Base-by-base conservation (phyloP, 2,113 vertebrate genomes). In the Mola mola region DNA sequence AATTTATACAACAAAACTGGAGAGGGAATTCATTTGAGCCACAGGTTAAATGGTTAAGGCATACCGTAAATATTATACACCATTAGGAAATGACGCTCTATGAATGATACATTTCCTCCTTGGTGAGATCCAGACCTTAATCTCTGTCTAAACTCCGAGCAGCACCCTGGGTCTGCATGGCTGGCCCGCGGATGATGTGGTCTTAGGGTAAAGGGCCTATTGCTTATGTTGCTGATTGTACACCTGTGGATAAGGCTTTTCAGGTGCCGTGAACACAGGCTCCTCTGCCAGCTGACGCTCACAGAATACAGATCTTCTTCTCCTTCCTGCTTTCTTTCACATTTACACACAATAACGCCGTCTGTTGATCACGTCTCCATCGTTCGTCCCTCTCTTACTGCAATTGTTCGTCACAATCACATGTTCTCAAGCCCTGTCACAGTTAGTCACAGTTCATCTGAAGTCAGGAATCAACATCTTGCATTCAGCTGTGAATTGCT, bases 181-280 rank as follows among this genome's bases (percentile, higher is more conserved):
- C 59, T 20, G 63, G 66, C 73, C 80, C 34, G 19, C 22, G 66
- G 81, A 88, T 87, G 88, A 89, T 85, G 83, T 80, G 75, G 87
- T 77, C 58, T 87, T 85, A 71, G 71, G 78, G 58, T 85, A 72
- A 85, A 84, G 87, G 62, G 75, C 56, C 70, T 66, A 41, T 87
- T 87, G 84, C 86, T 90, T 81, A 88, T 81, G 78, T 77, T 75
- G 75, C 79, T 87, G 89, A 91, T 90, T 82, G 84, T 87, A 79
- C 88, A 88, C 84, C 80, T 85, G 85, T 86, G 87, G 85, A 82
- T 82, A 78, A 81, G 79, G 83, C 83, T 82, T n/a, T 87, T 80
- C 74, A 81, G 72, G 81, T 79, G 72, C 43, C 29, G 61, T 29
- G 41, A 79, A 79, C 80, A 67, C 43, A 76, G 68, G 66, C 41